Base-by-base conservation (phyloP, 2,113 vertebrate genomes). In the Brachyhypopomus occidentalis region DNA sequence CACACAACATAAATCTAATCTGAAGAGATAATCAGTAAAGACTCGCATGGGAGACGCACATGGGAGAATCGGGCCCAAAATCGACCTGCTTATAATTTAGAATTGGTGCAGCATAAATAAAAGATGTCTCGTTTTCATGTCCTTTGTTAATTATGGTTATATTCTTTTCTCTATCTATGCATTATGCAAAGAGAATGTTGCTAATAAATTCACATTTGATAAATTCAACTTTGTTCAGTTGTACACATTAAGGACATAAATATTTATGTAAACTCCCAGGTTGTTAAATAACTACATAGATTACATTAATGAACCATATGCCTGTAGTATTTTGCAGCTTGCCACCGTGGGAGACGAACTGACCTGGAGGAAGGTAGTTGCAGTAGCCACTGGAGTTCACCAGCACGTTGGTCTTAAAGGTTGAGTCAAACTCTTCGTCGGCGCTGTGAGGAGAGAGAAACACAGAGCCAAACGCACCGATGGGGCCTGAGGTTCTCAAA, bases 341-440 rank as follows among this genome's bases (percentile, higher is more conserved):
- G 36, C 20, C 20, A 22, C 20, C n/a, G 5, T 20, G 22, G 9
- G 19, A 59, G 9, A 4, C 0, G 11, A 70, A 59, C 87, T 85
- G 83, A 94, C 94, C 94, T 92, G 94, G 94, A 22, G 94, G 94
- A 27, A 94, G 86, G 72, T 93, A 95, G 81, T 91, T 90, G 14
- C 92, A 94, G 69, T 90, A 94, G 48, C 94, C 94, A 0, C 93
- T 95, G 84, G 94, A 94, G 86, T 95, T 95, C 45, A 95, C 94
- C 87, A 95, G 89, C 20, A 95, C 83, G 2, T 94, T 93, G 62
- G 93, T 92, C 88, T 95, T 94, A 78, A 93, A 94, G 82, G 93
- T 94, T 72, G 94, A 94, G 88, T 95, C 94, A 85, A 95, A 95
- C 73, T 94, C 91, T 30, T 94, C 94, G 84, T 95, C 93, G 87